Evolutionary conservation across 2,113 vertebrate species (phyloP).

Genomic region (Gallinago jamesoni): DNA sequence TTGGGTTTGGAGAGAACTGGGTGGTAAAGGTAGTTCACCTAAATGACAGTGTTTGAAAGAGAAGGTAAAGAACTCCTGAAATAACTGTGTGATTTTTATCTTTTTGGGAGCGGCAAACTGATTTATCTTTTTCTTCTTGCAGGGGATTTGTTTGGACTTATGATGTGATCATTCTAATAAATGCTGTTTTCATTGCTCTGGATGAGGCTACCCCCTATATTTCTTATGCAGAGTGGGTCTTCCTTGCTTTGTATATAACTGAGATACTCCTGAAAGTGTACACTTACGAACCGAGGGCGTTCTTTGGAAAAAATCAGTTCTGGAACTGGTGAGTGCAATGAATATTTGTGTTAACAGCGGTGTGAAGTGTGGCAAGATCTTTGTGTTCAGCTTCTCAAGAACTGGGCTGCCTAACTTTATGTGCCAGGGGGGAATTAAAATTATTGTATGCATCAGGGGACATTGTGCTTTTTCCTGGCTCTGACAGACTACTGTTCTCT

Average conservation of each 20-base stretch:
- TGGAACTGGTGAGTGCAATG: slow-evolving; percentile 90
- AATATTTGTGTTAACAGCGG: background rate
- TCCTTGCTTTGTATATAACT: slow-evolving; percentile 85
- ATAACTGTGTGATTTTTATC: background rate
- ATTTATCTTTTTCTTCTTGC: background rate
- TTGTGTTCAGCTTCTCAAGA: background rate
- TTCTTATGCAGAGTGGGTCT: slow-evolving; percentile 86
- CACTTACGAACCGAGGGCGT: slow-evolving; percentile 82
- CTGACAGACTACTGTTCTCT: background rate
- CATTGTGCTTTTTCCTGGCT: background rate
- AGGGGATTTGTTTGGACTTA: slow-evolving; percentile 82
- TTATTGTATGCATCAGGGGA: background rate
- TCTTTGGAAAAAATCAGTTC: slow-evolving; percentile 87
- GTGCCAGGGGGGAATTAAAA: background rate
- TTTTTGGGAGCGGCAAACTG: background rate
- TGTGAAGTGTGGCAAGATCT: background rate
- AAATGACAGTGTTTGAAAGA: background rate
- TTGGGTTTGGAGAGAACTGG: background rate
- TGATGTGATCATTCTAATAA: slow-evolving; percentile 89
- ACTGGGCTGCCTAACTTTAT: background rate
- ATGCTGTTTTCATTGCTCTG: slow-evolving; percentile 91
- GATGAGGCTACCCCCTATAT: slow-evolving; percentile 86
- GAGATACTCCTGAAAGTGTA: slow-evolving; percentile 95
- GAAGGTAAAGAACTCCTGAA: background rate
- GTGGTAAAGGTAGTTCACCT: background rate